These are phyloP conservation scores for Glaucomys volans DNA, from an alignment of 2,113 vertebrate species.

Conservation along the genomic window DNA sequence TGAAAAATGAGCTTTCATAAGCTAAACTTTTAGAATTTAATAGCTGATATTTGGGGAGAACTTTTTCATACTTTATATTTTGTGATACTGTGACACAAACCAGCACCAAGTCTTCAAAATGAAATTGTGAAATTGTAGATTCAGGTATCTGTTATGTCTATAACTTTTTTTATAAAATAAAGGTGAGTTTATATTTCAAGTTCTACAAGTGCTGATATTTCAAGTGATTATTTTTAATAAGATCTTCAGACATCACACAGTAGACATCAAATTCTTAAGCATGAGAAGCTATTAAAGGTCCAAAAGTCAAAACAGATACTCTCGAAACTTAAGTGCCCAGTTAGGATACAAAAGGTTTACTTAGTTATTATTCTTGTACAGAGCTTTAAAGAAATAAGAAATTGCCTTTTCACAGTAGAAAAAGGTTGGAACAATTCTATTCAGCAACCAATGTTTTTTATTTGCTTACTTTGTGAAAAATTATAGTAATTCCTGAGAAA, in stretches of 20 bases:
- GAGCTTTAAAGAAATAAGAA: neutral
- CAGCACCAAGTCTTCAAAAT: neutral
- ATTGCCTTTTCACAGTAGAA: neutral
- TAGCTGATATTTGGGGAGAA: neutral
- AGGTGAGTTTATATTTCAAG: neutral
- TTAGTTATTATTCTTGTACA: neutral
- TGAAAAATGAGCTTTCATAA: neutral
- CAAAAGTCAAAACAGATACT: neutral
- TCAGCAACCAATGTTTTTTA: neutral
- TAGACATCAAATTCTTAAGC: neutral
- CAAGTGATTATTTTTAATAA: neutral
- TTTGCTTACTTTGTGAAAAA: constrained; percentile 12
- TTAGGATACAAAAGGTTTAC: neutral
- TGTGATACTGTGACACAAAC: neutral
- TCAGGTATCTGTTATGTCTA: neutral
- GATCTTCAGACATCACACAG: neutral
- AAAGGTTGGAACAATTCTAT: neutral
- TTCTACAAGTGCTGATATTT: neutral
- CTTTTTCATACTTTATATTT: neutral
- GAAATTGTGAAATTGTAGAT: constrained; percentile 2
- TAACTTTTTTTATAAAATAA: constrained; percentile 16
- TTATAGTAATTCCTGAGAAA: neutral
- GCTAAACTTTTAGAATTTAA: constrained; percentile 2
- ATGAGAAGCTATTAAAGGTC: neutral
- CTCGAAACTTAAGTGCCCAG: neutral